phyloP scores from a whole-genome alignment of 1,140 invertebrate genomes.

The Triops cancriformis region DNA sequence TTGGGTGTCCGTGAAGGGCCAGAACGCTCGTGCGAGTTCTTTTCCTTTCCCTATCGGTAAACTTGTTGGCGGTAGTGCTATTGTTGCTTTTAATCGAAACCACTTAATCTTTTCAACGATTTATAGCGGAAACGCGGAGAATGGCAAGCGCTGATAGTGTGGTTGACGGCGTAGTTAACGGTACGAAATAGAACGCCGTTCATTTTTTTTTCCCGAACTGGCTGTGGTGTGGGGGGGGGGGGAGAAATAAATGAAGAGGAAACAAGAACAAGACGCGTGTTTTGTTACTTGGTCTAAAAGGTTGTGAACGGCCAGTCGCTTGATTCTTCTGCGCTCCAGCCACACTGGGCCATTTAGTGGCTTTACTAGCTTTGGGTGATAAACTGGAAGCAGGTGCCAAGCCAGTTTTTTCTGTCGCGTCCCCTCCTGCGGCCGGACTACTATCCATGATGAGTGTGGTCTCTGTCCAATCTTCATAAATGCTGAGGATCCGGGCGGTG shows the following conservation, averaged over 20 bases:
- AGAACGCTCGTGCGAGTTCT: background rate
- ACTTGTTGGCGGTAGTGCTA: background rate
- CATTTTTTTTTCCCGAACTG: too few relatives aligned
- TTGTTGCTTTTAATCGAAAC: background rate
- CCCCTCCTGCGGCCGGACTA: background rate
- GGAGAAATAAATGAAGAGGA: background rate
- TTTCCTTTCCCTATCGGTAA: background rate
- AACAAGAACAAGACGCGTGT: background rate
- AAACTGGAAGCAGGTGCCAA: conserved; percentile 9
- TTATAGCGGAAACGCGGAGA: background rate
- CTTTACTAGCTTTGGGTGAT: background rate
- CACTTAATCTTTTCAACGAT: background rate
- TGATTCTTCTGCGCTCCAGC: conserved; percentile 1
- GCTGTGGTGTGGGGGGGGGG: background rate
- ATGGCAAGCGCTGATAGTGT: background rate
- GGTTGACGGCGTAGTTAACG: background rate
- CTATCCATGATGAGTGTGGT: conserved; percentile 13
- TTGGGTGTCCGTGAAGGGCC: background rate
- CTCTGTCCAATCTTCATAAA: conserved; percentile 10
- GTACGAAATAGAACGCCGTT: background rate
- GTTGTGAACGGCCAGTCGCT: background rate
- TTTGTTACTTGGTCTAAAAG: background rate
- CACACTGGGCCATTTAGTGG: conserved; percentile 12
- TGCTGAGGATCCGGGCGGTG: background rate
- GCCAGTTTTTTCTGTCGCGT: background rate